Percentiles rank a stretch among this genome's conserved stretches.
phyloP scores from a whole-genome alignment of 2,113 vertebrate genomes.

The Melanotaenia duboulayi region DNA sequence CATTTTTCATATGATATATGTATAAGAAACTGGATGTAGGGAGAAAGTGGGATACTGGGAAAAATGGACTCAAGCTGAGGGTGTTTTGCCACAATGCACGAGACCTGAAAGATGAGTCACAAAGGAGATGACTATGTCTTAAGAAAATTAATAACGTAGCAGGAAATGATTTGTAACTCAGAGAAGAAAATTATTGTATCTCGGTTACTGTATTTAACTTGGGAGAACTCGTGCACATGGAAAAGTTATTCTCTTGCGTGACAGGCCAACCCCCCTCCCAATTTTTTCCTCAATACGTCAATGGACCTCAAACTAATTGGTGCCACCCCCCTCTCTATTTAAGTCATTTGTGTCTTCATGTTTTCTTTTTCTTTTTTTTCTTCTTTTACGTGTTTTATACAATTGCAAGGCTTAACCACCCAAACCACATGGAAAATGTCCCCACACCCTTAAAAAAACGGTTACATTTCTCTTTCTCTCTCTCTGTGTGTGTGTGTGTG shows the following conservation, averaged over 20 bases:
- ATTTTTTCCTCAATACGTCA: slow-evolving; percentile 16
- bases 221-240: no score
- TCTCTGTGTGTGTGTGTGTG: slow-evolving; percentile 9
- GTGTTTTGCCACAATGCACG: slow-evolving; percentile 69
- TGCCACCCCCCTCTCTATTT: slow-evolving; percentile 24
- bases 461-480: slow-evolving; percentile 25
- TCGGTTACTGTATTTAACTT: no score
- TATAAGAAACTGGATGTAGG: slow-evolving; percentile 42
- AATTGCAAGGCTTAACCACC: slow-evolving; percentile 64
- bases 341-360: slow-evolving; percentile 39
- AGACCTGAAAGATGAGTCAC: slow-evolving; percentile 71
- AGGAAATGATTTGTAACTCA: slow-evolving; percentile 24
- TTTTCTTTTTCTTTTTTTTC: slow-evolving; percentile 40
- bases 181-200: slow-evolving; percentile 22
- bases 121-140: slow-evolving; percentile 56
- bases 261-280: no score
- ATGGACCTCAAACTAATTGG: slow-evolving; percentile 48
- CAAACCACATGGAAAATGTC: slow-evolving; percentile 72
- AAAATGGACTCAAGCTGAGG: slow-evolving; percentile 53
- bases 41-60: slow-evolving; percentile 40
- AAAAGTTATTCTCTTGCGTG: no score
- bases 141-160: slow-evolving; percentile 58
- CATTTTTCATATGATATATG: no score
- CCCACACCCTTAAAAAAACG: slow-evolving; percentile 69
- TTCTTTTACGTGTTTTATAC: slow-evolving; percentile 46